phyloP scores from a whole-genome alignment of 2,888 invertebrate genomes.

The Tipula vernalis region DNA sequence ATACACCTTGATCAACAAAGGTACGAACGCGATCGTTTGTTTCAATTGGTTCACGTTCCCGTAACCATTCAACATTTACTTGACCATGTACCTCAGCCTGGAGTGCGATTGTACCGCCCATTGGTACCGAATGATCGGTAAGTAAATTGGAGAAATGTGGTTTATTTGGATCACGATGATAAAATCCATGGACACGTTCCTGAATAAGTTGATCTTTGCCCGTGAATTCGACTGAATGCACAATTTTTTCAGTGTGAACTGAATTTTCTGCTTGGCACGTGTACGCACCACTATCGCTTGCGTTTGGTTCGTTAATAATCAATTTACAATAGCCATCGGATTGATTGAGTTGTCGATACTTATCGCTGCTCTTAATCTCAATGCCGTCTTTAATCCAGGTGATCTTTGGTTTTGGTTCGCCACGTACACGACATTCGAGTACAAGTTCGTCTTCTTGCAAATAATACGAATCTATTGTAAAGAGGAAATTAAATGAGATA shows the following conservation, averaged over 20 bases:
- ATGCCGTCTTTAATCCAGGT: constrained; percentile 64
- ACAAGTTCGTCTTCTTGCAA: constrained; percentile 58
- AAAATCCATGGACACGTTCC: constrained; percentile 34
- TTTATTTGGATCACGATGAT: constrained; percentile 41
- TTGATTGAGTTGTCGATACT: constrained; percentile 51
- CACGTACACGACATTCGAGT: constrained; percentile 66
- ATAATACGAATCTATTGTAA: constrained; percentile 51
- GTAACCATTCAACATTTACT: constrained; percentile 65
- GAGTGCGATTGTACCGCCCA: constrained; percentile 68
- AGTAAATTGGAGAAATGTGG: constrained; percentile 58
- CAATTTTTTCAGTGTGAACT: constrained; percentile 59
- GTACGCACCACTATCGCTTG: constrained; percentile 59
- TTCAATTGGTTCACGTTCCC: constrained; percentile 45
- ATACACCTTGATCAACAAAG: constrained; percentile 52
- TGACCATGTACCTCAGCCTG: constrained; percentile 64
- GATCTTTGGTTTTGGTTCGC: constrained; percentile 57
- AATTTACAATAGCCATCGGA: constrained; percentile 64
- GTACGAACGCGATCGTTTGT: constrained; percentile 51
- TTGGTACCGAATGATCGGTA: constrained; percentile 57
- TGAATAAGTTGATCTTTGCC: constrained; percentile 35
- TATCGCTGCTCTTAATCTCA: constrained; percentile 40
- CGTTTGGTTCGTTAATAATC: constrained; percentile 49
- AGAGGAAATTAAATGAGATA: no score
- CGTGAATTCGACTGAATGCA: constrained; percentile 55
- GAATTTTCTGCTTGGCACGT: constrained; percentile 64